Evolutionary conservation across 2,797 vertebrate species (phyloP).

Genomic region (Argentina silus): DNA sequence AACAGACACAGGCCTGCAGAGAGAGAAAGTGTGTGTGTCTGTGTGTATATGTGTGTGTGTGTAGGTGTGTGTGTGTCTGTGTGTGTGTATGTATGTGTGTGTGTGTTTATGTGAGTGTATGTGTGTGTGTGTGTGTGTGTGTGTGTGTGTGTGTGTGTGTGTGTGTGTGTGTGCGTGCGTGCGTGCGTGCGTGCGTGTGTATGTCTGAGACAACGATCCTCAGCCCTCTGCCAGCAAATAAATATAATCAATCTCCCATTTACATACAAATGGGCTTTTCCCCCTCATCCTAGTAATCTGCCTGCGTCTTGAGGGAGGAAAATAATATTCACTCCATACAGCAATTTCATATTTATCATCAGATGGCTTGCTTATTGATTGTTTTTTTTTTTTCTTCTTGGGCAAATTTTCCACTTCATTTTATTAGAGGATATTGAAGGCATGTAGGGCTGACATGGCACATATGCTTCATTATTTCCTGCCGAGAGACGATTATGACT

Average conservation of each 20-base stretch:
- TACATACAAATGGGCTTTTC: constrained; percentile 83
- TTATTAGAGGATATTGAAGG: constrained; percentile 80
- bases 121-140: constrained; percentile 15
- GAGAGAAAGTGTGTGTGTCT: constrained; percentile 13
- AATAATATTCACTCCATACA: constrained; percentile 73
- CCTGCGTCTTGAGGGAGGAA: constrained; percentile 67
- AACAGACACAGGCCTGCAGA: not conserved
- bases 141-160: constrained; percentile 43
- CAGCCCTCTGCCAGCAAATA: constrained; percentile 74
- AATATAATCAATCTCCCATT: constrained; percentile 85
- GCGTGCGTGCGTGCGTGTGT: constrained; percentile 15
- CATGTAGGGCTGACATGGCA: constrained; percentile 73
- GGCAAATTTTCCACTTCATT: constrained; percentile 70
- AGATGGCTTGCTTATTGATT: constrained; percentile 81
- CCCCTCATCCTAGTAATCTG: constrained; percentile 74
- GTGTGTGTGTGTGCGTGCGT: not conserved
- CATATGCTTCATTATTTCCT: constrained; percentile 84
- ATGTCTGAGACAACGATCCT: constrained; percentile 35
- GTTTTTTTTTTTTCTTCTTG: constrained; percentile 51
- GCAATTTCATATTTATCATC: constrained; percentile 80
- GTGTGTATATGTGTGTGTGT: constrained; percentile 38
- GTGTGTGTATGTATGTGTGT: constrained; percentile 16
- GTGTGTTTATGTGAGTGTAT: constrained; percentile 10
- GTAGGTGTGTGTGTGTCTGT: not conserved
- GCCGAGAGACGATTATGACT: constrained; percentile 82